Percentiles rank a stretch among this genome's conserved stretches.
These are phyloP conservation scores for Chloropsis hardwickii DNA, from an alignment of 2,113 vertebrate genomes.

Conservation along the genomic window DNA sequence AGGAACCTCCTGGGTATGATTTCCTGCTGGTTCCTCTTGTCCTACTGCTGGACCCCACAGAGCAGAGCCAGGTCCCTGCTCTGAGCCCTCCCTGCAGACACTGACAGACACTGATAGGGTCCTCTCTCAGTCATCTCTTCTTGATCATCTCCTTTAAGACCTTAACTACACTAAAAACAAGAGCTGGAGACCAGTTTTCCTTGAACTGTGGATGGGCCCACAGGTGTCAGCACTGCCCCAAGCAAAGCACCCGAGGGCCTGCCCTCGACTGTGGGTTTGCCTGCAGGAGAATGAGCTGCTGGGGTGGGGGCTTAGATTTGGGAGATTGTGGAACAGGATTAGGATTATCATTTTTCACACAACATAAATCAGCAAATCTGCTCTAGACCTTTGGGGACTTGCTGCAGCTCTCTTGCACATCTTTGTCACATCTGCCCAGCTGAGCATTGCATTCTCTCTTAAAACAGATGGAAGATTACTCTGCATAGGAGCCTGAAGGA, in stretches of 20 bases:
- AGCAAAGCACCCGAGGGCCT: not conserved
- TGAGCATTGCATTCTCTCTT: not conserved
- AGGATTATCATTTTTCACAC: not conserved
- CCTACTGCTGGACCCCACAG: not conserved
- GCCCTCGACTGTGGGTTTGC: rapidly evolving
- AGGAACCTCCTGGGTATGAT: not conserved
- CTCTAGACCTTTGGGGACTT: not conserved
- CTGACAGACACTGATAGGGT: not conserved
- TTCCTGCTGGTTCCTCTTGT: not conserved
- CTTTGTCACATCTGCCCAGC: not conserved
- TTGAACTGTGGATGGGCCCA: not conserved
- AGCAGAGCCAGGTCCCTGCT: not conserved
- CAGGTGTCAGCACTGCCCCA: not conserved
- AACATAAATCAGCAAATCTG: not conserved
- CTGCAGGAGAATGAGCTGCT: not conserved
- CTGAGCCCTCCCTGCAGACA: not conserved
- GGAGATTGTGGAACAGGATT: not conserved
- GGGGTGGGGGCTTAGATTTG: rapidly evolving
- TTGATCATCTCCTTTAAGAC: not conserved
- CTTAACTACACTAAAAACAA: not conserved
- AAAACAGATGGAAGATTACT: not conserved
- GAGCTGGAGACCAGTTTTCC: not conserved
- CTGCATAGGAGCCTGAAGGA: not conserved
- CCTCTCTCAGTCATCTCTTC: not conserved
- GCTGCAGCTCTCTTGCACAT: not conserved